These are phyloP conservation scores for Actias luna DNA, from an alignment of 2,888 invertebrate genomes.

Conservation along the genomic window DNA sequence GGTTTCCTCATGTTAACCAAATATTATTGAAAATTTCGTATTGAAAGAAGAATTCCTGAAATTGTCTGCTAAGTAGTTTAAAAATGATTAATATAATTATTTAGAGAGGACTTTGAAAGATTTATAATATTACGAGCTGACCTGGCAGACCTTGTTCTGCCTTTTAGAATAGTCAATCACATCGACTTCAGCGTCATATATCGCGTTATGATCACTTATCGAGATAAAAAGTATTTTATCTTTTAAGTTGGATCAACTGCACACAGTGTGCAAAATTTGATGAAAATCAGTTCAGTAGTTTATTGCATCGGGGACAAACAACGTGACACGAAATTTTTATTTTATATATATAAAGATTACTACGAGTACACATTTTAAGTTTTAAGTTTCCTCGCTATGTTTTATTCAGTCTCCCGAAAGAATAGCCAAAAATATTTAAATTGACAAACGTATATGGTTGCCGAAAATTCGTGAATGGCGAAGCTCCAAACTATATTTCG, in stretches of 20 bases:
- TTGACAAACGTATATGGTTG: not conserved
- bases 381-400: not conserved
- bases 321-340: no score
- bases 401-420: not conserved
- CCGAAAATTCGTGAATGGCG: not conserved
- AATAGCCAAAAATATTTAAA: not conserved
- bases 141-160: no score
- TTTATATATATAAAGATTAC: not conserved
- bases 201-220: no score
- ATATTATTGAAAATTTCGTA: not conserved
- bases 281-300: no score
- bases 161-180: no score
- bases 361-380: not conserved
- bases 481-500: not conserved
- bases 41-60: not conserved
- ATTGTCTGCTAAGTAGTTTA: not conserved
- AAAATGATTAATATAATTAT: not conserved
- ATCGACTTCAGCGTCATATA: no score
- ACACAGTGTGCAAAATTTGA: no score
- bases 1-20: not conserved
- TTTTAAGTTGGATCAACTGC: no score
- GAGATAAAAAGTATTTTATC: no score
- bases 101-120: not conserved
- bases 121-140: not conserved
- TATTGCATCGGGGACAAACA: no score